Base-by-base conservation (phyloP, 2,113 vertebrate genomes). In the Calidris pygmaea region DNA sequence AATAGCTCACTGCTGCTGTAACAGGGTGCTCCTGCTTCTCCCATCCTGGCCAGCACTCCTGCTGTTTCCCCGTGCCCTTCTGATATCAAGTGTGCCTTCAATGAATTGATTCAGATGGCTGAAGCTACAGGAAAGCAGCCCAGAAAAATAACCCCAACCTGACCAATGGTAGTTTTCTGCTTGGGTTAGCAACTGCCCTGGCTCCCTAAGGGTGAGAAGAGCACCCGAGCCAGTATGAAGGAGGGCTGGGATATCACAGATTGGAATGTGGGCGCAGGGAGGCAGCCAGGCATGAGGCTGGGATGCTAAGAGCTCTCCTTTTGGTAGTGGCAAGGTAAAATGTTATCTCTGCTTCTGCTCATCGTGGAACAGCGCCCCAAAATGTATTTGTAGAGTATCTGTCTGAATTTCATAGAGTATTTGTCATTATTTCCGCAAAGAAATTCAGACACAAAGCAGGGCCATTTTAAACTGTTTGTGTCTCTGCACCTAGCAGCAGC, bases 321-420 rank as follows among this genome's bases (percentile, higher is more conserved):
- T 90, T 52, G 35, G 27, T 50, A 86, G 24, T 29, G 45, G 11
- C 26, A 74, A 55, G 9, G 6, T 47, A 53, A 65, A 84, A 47
- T 10, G 19, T 78, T 68, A 3, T 52, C 27, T 72, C 23, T 68
- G 21, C 16, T 83, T 68, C 23, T 68, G 21, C 16, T 83, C 29
- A 5, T 50, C 30, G 14, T 32, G 23, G 60, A 60, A 66, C 6
- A 56, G 10, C 26, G 81, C 22, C 26, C 15, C 11, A 60, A 43
- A 17, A 7, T 66, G 24, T 29, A 29, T 30, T 66, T 0, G 0
- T 27, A 30, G 37, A 24, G 3, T 71, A 35, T 29, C 21, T 1
- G 1, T 66, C 41, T 32, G 20, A 30, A 22, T 66, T 62, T 62
- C 24, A 27, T 62, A 27, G 35, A 39, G 35, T 27, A 39, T 62